phyloP scores from a whole-genome alignment of 1,140 invertebrate species.

The Hyposmocoma kahamanoa region DNA sequence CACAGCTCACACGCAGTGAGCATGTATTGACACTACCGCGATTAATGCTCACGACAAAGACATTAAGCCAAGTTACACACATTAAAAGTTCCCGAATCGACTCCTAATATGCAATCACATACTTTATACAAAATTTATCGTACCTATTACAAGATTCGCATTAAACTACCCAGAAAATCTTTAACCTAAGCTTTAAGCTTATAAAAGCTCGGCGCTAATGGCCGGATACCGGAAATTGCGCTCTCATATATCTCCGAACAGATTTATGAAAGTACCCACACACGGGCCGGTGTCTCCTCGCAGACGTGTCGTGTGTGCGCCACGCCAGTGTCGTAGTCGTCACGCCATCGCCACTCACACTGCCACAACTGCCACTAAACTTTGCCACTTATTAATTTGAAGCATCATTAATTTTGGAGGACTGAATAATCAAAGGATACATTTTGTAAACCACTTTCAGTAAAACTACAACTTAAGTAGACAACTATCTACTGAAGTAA shows the following conservation, averaged over 20 bases:
- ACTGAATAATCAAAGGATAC: slow-evolving; percentile 21
- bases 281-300: slow-evolving; percentile 51
- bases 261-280: slow-evolving; percentile 88
- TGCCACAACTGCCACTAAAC: slow-evolving; percentile 31
- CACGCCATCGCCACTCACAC: background rate
- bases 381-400: slow-evolving; percentile 68
- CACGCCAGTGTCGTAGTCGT: slow-evolving; percentile 19
- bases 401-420: slow-evolving; percentile 53
- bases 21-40: background rate
- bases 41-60: slow-evolving; percentile 27
- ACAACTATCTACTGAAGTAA: slow-evolving; percentile 11
- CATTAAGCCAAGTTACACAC: slow-evolving; percentile 69
- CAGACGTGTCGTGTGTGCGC: slow-evolving; percentile 32
- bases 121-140: slow-evolving; percentile 72
- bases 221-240: slow-evolving; percentile 90
- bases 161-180: slow-evolving; percentile 76
- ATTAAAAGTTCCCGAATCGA: slow-evolving; percentile 68
- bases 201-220: slow-evolving; percentile 82
- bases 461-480: slow-evolving; percentile 31
- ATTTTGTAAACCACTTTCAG: slow-evolving; percentile 13
- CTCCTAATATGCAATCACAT: slow-evolving; percentile 72
- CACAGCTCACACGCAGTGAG: background rate
- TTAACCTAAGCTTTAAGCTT: slow-evolving; percentile 76
- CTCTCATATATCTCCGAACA: slow-evolving; percentile 89
- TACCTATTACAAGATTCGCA: slow-evolving; percentile 74